Conservation (phyloP, 1,140 invertebrate species). For the roundworm (Caenorhabditis elegans) region DNA sequence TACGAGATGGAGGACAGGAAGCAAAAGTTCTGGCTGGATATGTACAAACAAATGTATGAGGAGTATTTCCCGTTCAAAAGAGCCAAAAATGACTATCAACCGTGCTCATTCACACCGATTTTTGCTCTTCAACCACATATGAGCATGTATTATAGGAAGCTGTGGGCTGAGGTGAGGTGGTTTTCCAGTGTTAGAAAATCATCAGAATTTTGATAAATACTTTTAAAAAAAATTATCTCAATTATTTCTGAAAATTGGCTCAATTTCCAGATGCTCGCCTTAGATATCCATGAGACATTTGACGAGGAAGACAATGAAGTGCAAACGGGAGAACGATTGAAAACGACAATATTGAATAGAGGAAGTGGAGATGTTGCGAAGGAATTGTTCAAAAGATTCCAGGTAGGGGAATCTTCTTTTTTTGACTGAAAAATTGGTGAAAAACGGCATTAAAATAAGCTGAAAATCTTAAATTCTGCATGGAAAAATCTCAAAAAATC, state of each 20-base stretch:
- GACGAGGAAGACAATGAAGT: conserved; percentile 52
- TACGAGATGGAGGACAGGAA: conserved; percentile 65
- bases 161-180: conserved; percentile 48
- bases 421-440: conserved; percentile 1
- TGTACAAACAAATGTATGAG: conserved; percentile 61
- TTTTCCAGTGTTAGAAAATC: no score
- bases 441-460: background rate
- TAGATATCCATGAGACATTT: conserved; percentile 64
- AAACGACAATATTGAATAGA: conserved; percentile 55
- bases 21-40: conserved; percentile 65
- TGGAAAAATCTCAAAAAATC: background rate
- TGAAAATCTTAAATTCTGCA: background rate
- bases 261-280: conserved; percentile 58
- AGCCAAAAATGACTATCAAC: conserved; percentile 60
- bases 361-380: conserved; percentile 59
- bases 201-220: no score
- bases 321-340: conserved; percentile 59
- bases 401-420: no score
- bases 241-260: background rate
- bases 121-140: conserved; percentile 56
- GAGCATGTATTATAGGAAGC: conserved; percentile 59
- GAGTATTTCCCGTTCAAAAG: conserved; percentile 63
- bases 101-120: conserved; percentile 65
- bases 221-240: background rate
- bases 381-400: conserved; percentile 68